These are phyloP conservation scores for Ormyrus rosae DNA, from an alignment of 2,888 invertebrate genomes.

Conservation along the genomic window DNA sequence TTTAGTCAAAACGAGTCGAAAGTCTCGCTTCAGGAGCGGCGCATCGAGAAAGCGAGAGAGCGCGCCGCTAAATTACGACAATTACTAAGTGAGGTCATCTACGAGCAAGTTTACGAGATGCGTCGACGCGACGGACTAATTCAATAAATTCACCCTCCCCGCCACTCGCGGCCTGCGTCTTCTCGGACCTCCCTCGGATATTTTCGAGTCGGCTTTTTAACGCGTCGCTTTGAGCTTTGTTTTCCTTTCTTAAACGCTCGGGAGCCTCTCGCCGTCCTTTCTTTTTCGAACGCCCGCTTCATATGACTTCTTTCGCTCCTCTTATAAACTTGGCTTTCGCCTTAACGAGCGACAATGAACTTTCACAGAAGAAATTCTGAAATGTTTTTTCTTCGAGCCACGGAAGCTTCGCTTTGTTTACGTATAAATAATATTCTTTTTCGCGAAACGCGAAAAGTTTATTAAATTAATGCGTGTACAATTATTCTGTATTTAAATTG, in stretches of 20 bases:
- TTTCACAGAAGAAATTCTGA: conserved; percentile 24
- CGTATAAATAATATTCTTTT: no score
- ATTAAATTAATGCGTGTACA: no score
- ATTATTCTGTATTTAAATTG: no score
- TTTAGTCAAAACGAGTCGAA: no score
- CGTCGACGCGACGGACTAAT: conserved; percentile 75
- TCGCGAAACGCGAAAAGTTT: no score
- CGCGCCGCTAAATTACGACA: conserved; percentile 69
- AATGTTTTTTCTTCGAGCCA: background rate
- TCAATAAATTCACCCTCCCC: conserved; percentile 73
- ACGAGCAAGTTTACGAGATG: conserved; percentile 72
- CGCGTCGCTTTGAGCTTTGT: conserved; percentile 47
- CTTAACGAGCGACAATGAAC: conserved; percentile 28
- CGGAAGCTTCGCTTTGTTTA: no score
- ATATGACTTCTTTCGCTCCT: conserved; percentile 17
- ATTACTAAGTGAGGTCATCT: conserved; percentile 75
- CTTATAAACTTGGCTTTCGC: conserved; percentile 1
- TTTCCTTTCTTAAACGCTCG: conserved; percentile 37
- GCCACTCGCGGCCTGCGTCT: background rate
- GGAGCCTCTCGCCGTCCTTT: background rate
- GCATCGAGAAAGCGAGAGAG: conserved; percentile 14
- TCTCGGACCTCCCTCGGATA: conserved; percentile 15
- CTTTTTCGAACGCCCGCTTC: background rate
- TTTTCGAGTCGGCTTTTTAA: conserved; percentile 49
- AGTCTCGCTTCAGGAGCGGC: background rate